Conservation (phyloP, 2,113 vertebrate species). For the Ciconia boyciana region DNA sequence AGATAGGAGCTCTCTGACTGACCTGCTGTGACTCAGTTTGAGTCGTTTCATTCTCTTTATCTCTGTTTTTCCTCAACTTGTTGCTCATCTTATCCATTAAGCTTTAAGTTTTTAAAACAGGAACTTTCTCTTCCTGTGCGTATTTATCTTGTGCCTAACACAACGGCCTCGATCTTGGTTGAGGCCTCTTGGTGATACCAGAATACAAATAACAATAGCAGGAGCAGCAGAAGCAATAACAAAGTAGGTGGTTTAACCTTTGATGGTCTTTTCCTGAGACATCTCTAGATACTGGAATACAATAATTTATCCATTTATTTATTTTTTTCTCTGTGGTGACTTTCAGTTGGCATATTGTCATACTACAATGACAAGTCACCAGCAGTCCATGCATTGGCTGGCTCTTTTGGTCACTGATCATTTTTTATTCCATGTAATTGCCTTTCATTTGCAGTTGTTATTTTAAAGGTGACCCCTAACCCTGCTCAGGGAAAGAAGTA, state of each 20-base stretch:
- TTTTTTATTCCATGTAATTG: conserved; percentile 36
- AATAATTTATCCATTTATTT: not conserved
- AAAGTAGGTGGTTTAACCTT: conserved; percentile 46
- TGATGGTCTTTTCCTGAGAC: not conserved
- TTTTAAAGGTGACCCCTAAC: conserved; percentile 43
- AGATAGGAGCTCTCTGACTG: not conserved
- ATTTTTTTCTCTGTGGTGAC: not conserved
- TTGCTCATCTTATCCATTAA: conserved; percentile 43
- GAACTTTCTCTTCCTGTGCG: conserved; percentile 51
- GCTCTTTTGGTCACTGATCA: not conserved
- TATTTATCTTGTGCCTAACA: conserved; percentile 50
- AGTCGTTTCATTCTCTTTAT: conserved; percentile 16
- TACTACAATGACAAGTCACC: not conserved
- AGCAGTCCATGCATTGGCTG: not conserved
- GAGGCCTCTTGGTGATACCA: conserved; percentile 47
- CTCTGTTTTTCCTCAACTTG: conserved; percentile 9
- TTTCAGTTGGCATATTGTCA: conserved; percentile 5
- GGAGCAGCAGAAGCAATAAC: conserved; percentile 56
- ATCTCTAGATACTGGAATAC: not conserved
- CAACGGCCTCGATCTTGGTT: not conserved
- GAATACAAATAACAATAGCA: conserved; percentile 61
- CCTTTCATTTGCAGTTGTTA: conserved; percentile 7
- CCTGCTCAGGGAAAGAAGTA: conserved; percentile 15
- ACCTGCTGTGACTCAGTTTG: conserved; percentile 7
- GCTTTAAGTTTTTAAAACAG: conserved; percentile 9